Conservation (phyloP, 2,797 vertebrate species). For the Limosa lapponica region DNA sequence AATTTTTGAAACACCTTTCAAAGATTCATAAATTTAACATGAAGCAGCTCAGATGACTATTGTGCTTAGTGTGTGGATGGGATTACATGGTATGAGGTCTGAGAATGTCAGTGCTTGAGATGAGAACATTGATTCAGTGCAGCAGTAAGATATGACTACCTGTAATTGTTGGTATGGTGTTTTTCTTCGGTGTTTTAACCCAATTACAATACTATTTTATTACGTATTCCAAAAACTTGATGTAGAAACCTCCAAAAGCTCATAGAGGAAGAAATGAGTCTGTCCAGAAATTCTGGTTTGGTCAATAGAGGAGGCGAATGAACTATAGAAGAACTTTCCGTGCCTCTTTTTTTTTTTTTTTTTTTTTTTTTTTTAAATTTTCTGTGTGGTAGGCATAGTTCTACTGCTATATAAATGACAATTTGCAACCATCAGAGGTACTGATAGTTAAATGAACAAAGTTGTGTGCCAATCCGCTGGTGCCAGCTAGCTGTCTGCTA, state of each 20-base stretch:
- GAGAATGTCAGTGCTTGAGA: neutral
- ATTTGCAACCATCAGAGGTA: neutral
- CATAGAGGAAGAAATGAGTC: neutral
- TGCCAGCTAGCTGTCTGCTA: neutral
- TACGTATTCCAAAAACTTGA: neutral
- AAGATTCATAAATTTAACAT: neutral
- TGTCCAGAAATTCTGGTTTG: neutral
- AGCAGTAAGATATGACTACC: neutral
- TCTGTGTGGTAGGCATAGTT: neutral
- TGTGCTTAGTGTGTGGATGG: neutral
- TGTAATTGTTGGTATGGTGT: neutral
- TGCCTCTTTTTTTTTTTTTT: neutral
- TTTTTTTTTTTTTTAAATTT: neutral
- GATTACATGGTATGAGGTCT: neutral
- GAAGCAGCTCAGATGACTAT: neutral
- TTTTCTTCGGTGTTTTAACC: neutral
- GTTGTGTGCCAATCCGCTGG: neutral
- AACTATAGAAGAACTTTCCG: neutral
- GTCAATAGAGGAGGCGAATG: neutral
- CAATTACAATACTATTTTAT: neutral
- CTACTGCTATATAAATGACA: neutral
- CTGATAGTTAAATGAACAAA: fast-evolving
- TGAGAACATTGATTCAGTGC: neutral
- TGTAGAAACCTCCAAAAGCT: neutral
- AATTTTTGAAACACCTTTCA: neutral